Base-by-base conservation (phyloP, 2,888 invertebrate genomes). In the Leptarthrus brevirostris region DNA sequence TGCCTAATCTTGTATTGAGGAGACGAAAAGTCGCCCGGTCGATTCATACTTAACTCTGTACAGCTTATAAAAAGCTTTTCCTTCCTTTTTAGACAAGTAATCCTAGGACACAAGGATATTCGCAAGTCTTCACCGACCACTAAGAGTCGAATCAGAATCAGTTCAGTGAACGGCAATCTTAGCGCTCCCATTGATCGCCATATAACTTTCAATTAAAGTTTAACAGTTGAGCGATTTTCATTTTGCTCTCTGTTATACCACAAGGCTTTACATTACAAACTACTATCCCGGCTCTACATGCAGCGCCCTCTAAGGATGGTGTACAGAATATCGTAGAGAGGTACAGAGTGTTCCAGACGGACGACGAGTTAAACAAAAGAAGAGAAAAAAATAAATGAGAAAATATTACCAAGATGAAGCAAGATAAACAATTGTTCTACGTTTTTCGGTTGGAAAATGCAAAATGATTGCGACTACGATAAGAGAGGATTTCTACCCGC, bases 131-230 rank as follows among this genome's bases (percentile, higher is more conserved):
- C 44, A 24, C 8, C 16, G 16, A 40, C 22, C 8, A 24, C 16
- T 44, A 24, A 18, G 12, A 64, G 64, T 47, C 24, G 40, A 61
- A 61, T 36, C 61, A 61, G 61, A 10, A 3, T 20, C 44, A 64
- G 40, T 14, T 20, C 64, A 40, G 26, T 4, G 12, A 64, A 20
- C 18, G 49, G 6, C 49, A 16, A 6, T 49, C 18, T 16, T 49
- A 49, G 49, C 3, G 24, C 26, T 24, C n/a, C 14, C 47, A 64
- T 64, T 36, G 47, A 24, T 47, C 44, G 44, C 24, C 47, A 22
- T 47, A 64, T 44, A 64, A 64, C 36, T 64, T 64, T 64, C 64
- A 64, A 64, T 64, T 64, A 64, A 64, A 64, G 64, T 64, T 64
- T 64, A 61, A 64, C 64, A 64, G 44, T 64, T 64, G 22, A 40